These are phyloP conservation scores for Pipa parva DNA, from an alignment of 2,113 vertebrate species.

Conservation along the genomic window DNA sequence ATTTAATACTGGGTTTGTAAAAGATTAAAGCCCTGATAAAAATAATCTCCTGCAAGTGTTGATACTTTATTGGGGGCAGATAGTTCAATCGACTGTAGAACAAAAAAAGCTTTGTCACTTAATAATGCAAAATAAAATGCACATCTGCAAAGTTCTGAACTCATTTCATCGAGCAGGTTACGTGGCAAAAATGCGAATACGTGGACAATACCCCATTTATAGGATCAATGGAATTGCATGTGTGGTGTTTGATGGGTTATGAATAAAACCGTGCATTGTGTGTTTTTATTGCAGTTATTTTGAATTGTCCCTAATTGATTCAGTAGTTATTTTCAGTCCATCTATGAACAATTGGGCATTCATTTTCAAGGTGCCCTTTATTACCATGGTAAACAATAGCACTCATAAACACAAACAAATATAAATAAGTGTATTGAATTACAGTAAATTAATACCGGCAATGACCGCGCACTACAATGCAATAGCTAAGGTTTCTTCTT, in stretches of 20 bases:
- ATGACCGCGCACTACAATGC: background rate
- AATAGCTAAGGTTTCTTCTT: background rate
- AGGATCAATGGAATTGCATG: slow-evolving; percentile 3
- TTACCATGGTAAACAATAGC: slow-evolving; percentile 23
- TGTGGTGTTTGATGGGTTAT: background rate
- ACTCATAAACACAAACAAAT: slow-evolving; percentile 6
- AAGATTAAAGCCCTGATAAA: no score
- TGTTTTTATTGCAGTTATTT: background rate
- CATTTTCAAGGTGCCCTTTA: slow-evolving; percentile 7
- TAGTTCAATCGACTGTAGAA: no score
- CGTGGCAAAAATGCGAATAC: background rate
- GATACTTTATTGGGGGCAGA: no score
- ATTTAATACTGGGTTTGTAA: no score
- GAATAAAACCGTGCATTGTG: slow-evolving; percentile 1
- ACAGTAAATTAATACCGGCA: slow-evolving; percentile 4
- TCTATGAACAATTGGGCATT: background rate
- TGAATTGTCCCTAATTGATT: slow-evolving; percentile 30
- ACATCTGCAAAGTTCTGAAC: slow-evolving; percentile 8
- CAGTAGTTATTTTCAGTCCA: slow-evolving; percentile 15
- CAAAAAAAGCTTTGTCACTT: background rate
- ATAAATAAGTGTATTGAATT: slow-evolving; percentile 9
- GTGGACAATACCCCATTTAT: background rate
- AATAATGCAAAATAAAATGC: background rate
- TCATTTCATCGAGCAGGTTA: slow-evolving; percentile 2
- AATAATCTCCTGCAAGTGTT: no score